A percentile compares a stretch with the other conserved stretches of the same genome.
These are phyloP conservation scores for Thalpophila matura DNA, from an alignment of 2,888 invertebrate species.

Conservation along the genomic window DNA sequence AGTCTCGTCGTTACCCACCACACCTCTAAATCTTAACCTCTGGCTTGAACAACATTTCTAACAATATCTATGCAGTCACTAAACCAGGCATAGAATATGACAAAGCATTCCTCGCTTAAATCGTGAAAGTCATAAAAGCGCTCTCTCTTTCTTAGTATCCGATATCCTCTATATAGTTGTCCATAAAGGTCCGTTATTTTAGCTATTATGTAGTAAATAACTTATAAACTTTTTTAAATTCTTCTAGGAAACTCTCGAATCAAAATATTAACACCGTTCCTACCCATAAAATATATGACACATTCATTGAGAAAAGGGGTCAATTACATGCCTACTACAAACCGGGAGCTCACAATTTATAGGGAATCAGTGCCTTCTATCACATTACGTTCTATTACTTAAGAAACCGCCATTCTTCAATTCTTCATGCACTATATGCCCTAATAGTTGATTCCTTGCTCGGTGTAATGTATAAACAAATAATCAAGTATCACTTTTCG, in stretches of 20 bases:
- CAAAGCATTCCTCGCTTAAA: slow-evolving; percentile 35
- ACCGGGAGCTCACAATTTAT: not conserved
- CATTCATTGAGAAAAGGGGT: slow-evolving; percentile 79
- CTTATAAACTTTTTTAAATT: slow-evolving; percentile 53
- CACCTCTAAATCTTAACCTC: not conserved
- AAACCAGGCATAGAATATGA: slow-evolving; percentile 23
- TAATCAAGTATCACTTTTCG: slow-evolving; percentile 40
- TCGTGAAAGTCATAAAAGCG: slow-evolving; percentile 56
- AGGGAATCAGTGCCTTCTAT: not conserved
- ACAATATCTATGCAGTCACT: not conserved
- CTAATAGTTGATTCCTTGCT: no score
- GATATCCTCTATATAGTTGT: slow-evolving; percentile 47
- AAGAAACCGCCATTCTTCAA: not conserved
- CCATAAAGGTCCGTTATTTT: slow-evolving; percentile 44
- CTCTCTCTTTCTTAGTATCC: slow-evolving; percentile 49
- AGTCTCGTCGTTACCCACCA: no score
- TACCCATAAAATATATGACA: slow-evolving; percentile 46
- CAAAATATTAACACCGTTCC: slow-evolving; percentile 32
- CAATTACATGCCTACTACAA: slow-evolving; percentile 62
- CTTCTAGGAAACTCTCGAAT: slow-evolving; percentile 65
- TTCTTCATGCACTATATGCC: not conserved
- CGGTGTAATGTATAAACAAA: not conserved
- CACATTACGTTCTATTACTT: not conserved
- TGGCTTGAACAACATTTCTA: not conserved
- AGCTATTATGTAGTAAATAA: slow-evolving; percentile 27